phyloP scores from a whole-genome alignment of 1,140 invertebrate species.

The Archegozetes longisetosus region DNA sequence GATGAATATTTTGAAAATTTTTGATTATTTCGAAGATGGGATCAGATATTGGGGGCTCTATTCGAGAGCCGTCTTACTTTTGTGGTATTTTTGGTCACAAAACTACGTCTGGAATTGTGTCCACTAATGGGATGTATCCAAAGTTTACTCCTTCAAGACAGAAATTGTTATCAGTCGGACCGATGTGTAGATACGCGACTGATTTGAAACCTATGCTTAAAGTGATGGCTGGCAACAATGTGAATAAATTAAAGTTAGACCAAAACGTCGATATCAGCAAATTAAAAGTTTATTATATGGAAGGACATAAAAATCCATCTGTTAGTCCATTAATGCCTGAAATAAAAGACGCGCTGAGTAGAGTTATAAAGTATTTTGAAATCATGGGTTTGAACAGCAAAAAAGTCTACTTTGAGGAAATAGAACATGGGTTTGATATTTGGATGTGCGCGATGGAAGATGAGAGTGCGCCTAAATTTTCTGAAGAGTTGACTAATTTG shows the following conservation, averaged over 20 bases:
- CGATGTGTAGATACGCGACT: conserved; percentile 63
- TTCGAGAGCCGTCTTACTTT: conserved; percentile 84
- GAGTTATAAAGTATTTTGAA: background rate
- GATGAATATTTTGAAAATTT: background rate
- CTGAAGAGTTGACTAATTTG: conserved; percentile 1
- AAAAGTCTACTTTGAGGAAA: background rate
- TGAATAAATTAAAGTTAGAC: conserved; percentile 38
- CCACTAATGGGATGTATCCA: conserved; percentile 4
- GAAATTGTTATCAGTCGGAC: background rate
- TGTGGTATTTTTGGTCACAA: conserved; percentile 93
- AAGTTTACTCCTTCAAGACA: background rate
- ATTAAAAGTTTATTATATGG: conserved; percentile 50
- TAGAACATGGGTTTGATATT: conserved; percentile 17
- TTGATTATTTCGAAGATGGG: conserved; percentile 38
- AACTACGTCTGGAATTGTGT: conserved; percentile 45
- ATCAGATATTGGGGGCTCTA: conserved; percentile 89
- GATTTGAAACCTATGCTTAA: conserved; percentile 63
- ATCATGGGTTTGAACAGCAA: background rate
- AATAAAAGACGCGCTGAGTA: conserved; percentile 44
- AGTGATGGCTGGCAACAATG: conserved; percentile 45
- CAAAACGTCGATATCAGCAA: conserved; percentile 31
- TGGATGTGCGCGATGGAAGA: conserved; percentile 12
- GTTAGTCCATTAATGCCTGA: conserved; percentile 56
- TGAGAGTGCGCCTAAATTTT: background rate
- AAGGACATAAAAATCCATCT: conserved; percentile 44